These are phyloP conservation scores for Hedya salicella DNA, from an alignment of 2,888 invertebrate genomes.

Conservation along the genomic window DNA sequence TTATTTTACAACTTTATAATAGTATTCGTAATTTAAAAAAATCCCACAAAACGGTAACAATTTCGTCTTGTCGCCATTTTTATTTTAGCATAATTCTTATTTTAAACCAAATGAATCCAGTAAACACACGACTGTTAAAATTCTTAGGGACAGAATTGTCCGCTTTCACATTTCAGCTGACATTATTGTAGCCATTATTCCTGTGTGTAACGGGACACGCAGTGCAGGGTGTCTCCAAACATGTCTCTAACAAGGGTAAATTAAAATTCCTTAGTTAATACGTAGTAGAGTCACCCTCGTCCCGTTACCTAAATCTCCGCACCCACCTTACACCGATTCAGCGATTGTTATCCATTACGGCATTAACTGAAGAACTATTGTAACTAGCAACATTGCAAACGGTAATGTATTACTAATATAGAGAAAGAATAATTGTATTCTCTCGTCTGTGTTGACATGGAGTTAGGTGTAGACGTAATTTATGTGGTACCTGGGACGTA, in stretches of 20 bases:
- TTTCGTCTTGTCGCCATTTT: constrained; percentile 8
- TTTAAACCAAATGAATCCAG: constrained; percentile 32
- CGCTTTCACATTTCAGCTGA: constrained; percentile 40
- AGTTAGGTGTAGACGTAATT: constrained; percentile 56
- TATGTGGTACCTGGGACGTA: constrained; percentile 60
- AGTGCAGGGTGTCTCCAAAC: constrained; percentile 50
- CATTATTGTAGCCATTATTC: constrained; percentile 54
- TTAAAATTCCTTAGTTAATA: constrained; percentile 76
- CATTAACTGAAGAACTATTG: not conserved
- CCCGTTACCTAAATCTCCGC: constrained; percentile 36
- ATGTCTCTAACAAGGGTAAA: constrained; percentile 73
- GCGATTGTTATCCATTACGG: constrained; percentile 10
- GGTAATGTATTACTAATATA: not conserved
- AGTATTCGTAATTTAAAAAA: no score
- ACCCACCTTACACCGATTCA: not conserved
- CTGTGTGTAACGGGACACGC: constrained; percentile 48
- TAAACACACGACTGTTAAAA: constrained; percentile 29
- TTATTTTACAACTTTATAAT: no score
- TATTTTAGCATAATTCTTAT: constrained; percentile 32
- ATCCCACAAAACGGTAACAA: constrained; percentile 17
- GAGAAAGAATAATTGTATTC: constrained; percentile 21
- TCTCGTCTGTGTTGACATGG: constrained; percentile 50
- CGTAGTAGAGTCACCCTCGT: constrained; percentile 59
- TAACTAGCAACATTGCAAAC: not conserved
- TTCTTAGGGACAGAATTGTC: constrained; percentile 38